Percentiles rank a stretch among this genome's conserved stretches.
Conservation (phyloP, 1,140 invertebrate species). For the Zelostemma sp. region DNA sequence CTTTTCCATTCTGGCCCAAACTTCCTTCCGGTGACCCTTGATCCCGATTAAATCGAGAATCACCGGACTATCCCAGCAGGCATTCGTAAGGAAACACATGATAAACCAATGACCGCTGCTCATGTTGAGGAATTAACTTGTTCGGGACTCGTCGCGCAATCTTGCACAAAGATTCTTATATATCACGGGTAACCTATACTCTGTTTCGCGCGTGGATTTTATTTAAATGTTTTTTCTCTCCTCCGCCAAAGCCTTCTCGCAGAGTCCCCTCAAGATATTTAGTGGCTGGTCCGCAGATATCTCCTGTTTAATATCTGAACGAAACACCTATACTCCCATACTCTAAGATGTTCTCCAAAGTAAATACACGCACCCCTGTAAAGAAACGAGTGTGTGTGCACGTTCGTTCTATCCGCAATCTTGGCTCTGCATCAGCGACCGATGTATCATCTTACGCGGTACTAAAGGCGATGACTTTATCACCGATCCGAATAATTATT, state of each 20-base stretch:
- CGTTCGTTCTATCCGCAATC: slow-evolving; percentile 52
- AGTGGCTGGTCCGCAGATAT: slow-evolving; percentile 46
- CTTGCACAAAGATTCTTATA: slow-evolving; percentile 36
- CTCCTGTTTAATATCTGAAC: slow-evolving; percentile 49
- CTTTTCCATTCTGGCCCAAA: too few species aligned
- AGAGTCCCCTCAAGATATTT: slow-evolving; percentile 46
- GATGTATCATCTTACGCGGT: slow-evolving; percentile 71
- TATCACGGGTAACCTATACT: slow-evolving; percentile 36
- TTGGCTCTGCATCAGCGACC: slow-evolving; percentile 62
- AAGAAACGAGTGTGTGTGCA: slow-evolving; percentile 11
- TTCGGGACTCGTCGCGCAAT: slow-evolving; percentile 41
- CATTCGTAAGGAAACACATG: neutral
- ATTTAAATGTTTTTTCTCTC: slow-evolving; percentile 41
- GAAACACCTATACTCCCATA: slow-evolving; percentile 20
- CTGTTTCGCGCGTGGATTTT: slow-evolving; percentile 35
- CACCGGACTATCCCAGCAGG: neutral
- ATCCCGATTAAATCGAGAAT: neutral
- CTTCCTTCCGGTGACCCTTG: slow-evolving; percentile 5
- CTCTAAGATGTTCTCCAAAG: slow-evolving; percentile 18
- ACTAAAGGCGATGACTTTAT: slow-evolving; percentile 71
- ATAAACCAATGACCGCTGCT: neutral
- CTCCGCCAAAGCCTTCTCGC: slow-evolving; percentile 18
- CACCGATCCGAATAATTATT: slow-evolving; percentile 70
- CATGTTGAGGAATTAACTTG: slow-evolving; percentile 53
- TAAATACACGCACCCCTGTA: slow-evolving; percentile 28